Base-by-base conservation (phyloP, 2,797 vertebrate genomes). In the Muscicapa striata region DNA sequence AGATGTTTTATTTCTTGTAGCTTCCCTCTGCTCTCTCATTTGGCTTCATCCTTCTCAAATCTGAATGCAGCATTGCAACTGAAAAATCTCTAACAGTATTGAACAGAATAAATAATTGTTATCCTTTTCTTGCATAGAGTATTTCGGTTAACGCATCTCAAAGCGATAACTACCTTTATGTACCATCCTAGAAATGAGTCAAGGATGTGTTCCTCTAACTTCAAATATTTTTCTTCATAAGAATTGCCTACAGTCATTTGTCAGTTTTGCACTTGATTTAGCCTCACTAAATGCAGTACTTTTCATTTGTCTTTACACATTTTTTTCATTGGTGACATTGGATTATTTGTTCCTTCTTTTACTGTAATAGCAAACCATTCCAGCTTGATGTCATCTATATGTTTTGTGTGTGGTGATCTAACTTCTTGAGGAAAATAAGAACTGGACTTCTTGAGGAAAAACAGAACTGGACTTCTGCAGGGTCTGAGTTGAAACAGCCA, bases 41-140 rank as follows among this genome's bases (percentile, higher is more conserved):
- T 91, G 73, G 26, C 66, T 95, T 81, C 66, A 78, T 69, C 40
- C n/a, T 84, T 86, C 76, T 63, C 51, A 73, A 88, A 88, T 51
- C 51, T 66, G 62, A 89, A 78, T 0, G 1, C 66, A 86, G 61
- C 12, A n/a, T 80, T 95, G 55, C 85, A 88, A 59, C 43, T 55
- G 55, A 86, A 90, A 86, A 90, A 86, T 90, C 85, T 93, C 80
- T 40, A 62, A 23, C 63, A 88, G 91, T 14, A 87, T 40, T 45
- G 68, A 86, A 57, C 29, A 90, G 85, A 93, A 93, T 81, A 94
- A 88, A 81, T 94, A 93, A 91, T 80, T 78, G 59, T 62, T 13
- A 45, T 66, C 40, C 32, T 93, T 86, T 79, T 74, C 67, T 76
- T 70, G 59, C 41, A 64, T 13, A 15, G 48, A 24, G 27, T 73